Percentiles rank a stretch among this genome's conserved stretches.
Evolutionary conservation across 2,797 vertebrate species (phyloP).

Genomic region (Tangara arthus): DNA sequence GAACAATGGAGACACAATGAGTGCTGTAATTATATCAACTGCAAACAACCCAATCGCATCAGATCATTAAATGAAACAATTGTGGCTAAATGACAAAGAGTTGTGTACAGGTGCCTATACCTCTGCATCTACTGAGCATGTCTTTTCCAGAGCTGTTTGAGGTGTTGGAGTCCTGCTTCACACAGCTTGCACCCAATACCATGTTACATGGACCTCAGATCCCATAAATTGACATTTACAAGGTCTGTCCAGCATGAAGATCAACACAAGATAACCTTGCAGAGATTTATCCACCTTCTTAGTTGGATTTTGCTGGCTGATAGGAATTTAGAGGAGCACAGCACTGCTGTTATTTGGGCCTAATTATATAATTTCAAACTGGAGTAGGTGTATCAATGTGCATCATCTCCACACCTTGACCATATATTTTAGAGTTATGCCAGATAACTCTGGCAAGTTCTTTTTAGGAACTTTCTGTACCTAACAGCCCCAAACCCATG

Average conservation of each 20-base stretch:
- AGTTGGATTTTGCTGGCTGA: not conserved
- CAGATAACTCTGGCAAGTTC: not conserved
- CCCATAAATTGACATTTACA: not conserved
- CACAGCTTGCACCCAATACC: not conserved
- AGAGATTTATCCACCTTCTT: not conserved
- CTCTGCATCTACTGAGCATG: not conserved
- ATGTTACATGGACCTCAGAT: accelerated
- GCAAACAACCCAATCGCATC: not conserved
- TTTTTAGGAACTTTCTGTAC: not conserved
- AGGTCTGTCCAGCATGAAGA: not conserved
- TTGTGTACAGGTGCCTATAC: not conserved
- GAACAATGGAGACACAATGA: not conserved
- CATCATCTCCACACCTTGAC: not conserved
- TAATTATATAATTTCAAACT: not conserved
- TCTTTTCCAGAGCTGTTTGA: not conserved
- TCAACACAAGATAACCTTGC: not conserved
- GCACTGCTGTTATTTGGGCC: not conserved
- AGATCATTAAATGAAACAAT: constrained; percentile 29
- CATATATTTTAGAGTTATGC: not conserved
- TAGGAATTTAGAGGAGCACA: not conserved
- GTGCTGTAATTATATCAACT: constrained; percentile 7
- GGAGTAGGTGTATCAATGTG: not conserved
- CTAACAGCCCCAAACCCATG: not conserved
- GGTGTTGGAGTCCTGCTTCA: not conserved
- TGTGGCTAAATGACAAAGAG: not conserved